These are phyloP conservation scores for Numenius arquata DNA, from an alignment of 2,113 vertebrate genomes.

Conservation along the genomic window DNA sequence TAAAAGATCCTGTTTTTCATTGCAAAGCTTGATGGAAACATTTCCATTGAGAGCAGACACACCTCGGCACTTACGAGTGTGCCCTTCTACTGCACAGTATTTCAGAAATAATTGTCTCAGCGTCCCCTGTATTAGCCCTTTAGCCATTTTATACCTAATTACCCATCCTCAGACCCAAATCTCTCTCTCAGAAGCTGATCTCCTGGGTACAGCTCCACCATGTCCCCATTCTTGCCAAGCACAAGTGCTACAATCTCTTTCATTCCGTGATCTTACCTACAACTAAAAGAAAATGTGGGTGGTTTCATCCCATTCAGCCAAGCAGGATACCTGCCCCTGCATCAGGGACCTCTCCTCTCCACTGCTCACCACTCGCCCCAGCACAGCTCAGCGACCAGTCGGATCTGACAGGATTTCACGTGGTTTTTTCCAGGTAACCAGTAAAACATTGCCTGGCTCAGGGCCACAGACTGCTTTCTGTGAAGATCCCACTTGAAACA, in stretches of 20 bases:
- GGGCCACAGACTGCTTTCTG: neutral
- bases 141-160: neutral
- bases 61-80: neutral
- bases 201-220: neutral
- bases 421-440: neutral
- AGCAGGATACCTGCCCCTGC: neutral
- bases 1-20: neutral
- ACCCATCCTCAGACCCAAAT: neutral
- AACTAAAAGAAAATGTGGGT: neutral
- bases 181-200: neutral
- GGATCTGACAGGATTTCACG: neutral
- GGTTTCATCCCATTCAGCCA: neutral
- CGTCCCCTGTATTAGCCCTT: neutral
- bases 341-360: neutral
- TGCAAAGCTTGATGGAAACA: neutral
- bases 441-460: neutral
- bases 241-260: neutral
- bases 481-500: neutral
- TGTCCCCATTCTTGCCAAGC: accelerated
- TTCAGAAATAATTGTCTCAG: neutral
- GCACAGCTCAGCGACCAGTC: accelerated
- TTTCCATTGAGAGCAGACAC: neutral
- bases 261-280: neutral
- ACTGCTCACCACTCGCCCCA: neutral
- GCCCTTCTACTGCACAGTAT: neutral